phyloP scores from a whole-genome alignment of 2,888 invertebrate genomes.

The Hanleya hanleyi region DNA sequence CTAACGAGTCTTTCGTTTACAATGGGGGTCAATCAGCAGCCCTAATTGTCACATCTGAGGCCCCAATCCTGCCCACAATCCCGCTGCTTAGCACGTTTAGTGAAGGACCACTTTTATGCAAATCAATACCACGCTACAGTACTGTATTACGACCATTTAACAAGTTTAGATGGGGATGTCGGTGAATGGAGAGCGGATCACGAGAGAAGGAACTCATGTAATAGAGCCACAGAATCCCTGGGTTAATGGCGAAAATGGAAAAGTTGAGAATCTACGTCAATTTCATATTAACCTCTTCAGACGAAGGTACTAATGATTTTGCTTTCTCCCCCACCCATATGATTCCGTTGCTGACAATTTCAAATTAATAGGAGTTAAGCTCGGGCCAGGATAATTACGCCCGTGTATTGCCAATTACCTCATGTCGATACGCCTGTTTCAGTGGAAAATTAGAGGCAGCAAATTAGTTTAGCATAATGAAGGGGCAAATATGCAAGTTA shows the following conservation, averaged over 20 bases:
- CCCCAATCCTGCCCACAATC: not conserved
- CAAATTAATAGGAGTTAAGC: constrained; percentile 11
- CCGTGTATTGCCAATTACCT: constrained; percentile 8
- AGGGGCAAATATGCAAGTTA: constrained; percentile 12
- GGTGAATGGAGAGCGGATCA: too few species aligned
- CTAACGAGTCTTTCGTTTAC: too few species aligned
- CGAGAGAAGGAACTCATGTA: not conserved
- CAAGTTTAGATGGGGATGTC: not conserved
- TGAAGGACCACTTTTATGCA: not conserved
- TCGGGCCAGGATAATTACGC: constrained; percentile 6
- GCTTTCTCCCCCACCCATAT: constrained; percentile 10
- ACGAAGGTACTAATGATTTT: constrained; percentile 7
- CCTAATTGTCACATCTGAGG: not conserved
- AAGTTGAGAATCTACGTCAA: constrained; percentile 11
- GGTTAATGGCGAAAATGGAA: not conserved
- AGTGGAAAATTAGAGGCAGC: not conserved
- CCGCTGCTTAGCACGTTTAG: not conserved
- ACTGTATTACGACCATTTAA: not conserved
- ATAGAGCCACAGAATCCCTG: too few species aligned
- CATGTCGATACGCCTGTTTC: constrained; percentile 6
- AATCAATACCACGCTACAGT: constrained; percentile 1
- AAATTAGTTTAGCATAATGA: constrained; percentile 11
- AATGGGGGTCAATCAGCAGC: too few species aligned
- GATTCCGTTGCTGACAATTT: constrained; percentile 8
- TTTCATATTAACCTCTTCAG: constrained; percentile 5